phyloP scores from a whole-genome alignment of 1,140 invertebrate species.

The Idris sp. region DNA sequence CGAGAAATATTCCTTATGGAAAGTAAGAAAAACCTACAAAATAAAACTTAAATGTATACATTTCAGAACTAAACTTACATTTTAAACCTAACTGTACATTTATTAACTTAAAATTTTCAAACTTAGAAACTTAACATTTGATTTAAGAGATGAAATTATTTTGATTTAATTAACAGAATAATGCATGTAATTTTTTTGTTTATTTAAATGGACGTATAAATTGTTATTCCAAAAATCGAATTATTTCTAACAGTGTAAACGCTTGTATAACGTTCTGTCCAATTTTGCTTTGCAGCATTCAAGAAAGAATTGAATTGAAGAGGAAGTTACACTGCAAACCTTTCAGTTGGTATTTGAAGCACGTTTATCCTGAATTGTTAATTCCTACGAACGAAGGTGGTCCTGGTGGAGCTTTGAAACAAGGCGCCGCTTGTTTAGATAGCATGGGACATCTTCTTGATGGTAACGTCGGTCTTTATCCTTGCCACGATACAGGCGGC shows the following conservation, averaged over 20 bases:
- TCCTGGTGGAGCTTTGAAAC: slow-evolving; percentile 83
- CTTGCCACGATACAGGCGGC: slow-evolving; percentile 95
- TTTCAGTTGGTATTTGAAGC: slow-evolving; percentile 98
- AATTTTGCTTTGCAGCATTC: slow-evolving; percentile 82
- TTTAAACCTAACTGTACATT: too few relatives aligned
- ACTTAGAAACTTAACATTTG: too few relatives aligned
- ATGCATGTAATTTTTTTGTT: too few relatives aligned
- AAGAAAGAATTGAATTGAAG: slow-evolving; percentile 89
- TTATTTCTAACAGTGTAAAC: too few relatives aligned
- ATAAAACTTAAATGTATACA: too few relatives aligned
- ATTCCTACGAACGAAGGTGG: slow-evolving; percentile 83
- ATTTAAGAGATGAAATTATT: too few relatives aligned
- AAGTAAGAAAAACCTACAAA: slow-evolving; percentile 85
- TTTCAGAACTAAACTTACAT: too few relatives aligned
- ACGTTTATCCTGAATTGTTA: slow-evolving; percentile 96
- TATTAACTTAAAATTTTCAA: too few relatives aligned
- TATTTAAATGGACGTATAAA: too few relatives aligned
- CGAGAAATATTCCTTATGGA: slow-evolving; percentile 91
- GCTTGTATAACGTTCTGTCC: slow-evolving; percentile 11
- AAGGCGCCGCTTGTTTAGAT: slow-evolving; percentile 92
- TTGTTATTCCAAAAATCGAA: slow-evolving; percentile 8
- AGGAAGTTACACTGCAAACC: slow-evolving; percentile 93
- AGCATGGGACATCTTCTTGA: slow-evolving; percentile 94
- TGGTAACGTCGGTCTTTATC: slow-evolving; percentile 93
- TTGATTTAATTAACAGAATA: too few relatives aligned